Evolutionary conservation across 2,888 invertebrate species (phyloP).

Genomic region (Hofmannophila pseudospretella): DNA sequence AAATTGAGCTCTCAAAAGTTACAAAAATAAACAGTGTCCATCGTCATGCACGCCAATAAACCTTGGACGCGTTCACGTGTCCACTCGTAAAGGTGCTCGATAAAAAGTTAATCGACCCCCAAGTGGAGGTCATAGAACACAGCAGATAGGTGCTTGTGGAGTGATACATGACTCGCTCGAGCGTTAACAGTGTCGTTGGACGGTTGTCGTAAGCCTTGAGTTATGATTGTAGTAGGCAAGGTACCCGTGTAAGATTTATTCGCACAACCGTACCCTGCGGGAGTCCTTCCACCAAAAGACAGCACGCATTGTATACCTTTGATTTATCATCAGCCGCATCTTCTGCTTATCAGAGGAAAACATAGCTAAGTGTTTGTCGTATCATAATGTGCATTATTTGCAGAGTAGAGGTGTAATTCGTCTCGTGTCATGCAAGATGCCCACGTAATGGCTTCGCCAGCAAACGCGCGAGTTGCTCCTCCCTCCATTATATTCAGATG

Average conservation of each 20-base stretch:
- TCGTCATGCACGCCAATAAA: slow-evolving; percentile 24
- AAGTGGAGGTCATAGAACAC: slow-evolving; percentile 29
- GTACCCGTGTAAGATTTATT: slow-evolving; percentile 12
- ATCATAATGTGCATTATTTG: slow-evolving; percentile 4
- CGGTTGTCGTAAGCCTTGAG: slow-evolving; percentile 13
- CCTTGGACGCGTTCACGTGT: slow-evolving; percentile 27
- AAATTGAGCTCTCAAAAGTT: slow-evolving; percentile 8
- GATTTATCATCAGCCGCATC: slow-evolving; percentile 8
- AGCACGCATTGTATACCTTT: slow-evolving; percentile 2
- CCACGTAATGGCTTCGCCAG: slow-evolving; percentile 51
- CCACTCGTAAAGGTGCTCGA: slow-evolving; percentile 27
- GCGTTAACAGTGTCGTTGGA: slow-evolving; percentile 3
- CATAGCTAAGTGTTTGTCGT: background rate
- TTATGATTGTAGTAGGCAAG: slow-evolving; percentile 13
- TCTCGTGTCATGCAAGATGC: slow-evolving; percentile 28
- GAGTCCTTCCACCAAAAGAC: slow-evolving; percentile 9
- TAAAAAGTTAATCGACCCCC: slow-evolving; percentile 38
- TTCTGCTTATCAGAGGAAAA: background rate
- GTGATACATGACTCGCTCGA: slow-evolving; percentile 8
- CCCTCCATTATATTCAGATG: slow-evolving; percentile 71
- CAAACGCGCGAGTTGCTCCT: slow-evolving; percentile 44
- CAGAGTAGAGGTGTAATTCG: slow-evolving; percentile 14
- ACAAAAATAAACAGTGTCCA: slow-evolving; percentile 18
- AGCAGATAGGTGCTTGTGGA: slow-evolving; percentile 8
- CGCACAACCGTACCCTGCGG: slow-evolving; percentile 7